phyloP scores from a whole-genome alignment of 2,797 vertebrate species.

The Argya squamiceps region DNA sequence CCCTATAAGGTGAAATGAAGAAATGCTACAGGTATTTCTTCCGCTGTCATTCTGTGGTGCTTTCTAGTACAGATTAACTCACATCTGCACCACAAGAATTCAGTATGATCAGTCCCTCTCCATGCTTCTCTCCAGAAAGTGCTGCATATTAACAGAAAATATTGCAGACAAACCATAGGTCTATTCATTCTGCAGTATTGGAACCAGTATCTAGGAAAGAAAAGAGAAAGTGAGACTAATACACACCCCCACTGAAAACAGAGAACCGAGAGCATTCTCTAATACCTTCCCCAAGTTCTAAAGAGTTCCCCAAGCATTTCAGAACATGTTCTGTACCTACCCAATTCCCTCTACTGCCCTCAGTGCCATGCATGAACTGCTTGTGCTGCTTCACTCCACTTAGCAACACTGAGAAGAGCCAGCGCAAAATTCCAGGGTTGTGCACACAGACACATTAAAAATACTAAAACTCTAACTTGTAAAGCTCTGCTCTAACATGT shows the following conservation, averaged over 20 bases:
- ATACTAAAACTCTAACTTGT: not conserved
- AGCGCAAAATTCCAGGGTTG: not conserved
- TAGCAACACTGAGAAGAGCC: not conserved
- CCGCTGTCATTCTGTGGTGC: not conserved
- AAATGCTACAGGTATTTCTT: slow-evolving; percentile 65
- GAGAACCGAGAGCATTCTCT: not conserved
- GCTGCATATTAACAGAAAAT: slow-evolving; percentile 65
- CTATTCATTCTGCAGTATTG: slow-evolving; percentile 82
- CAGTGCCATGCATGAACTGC: not conserved
- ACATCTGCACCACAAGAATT: slow-evolving; percentile 77
- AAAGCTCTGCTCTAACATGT: not conserved
- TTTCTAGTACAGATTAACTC: slow-evolving; percentile 41
- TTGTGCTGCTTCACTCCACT: not conserved
- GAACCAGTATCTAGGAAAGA: slow-evolving; percentile 86
- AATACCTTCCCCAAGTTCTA: not conserved
- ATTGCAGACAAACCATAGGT: slow-evolving; percentile 24
- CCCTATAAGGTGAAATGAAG: slow-evolving; percentile 60
- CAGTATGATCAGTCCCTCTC: slow-evolving; percentile 84
- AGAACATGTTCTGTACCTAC: not conserved
- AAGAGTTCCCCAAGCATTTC: not conserved
- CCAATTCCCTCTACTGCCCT: not conserved
- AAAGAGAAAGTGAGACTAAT: slow-evolving; percentile 13
- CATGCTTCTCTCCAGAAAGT: slow-evolving; percentile 70
- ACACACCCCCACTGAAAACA: not conserved
- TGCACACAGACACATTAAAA: not conserved